A percentile compares a stretch with the other conserved stretches of the same genome.
phyloP scores from a whole-genome alignment of 92 coral and sea anemone genomes.

The Desmophyllum pertusum region DNA sequence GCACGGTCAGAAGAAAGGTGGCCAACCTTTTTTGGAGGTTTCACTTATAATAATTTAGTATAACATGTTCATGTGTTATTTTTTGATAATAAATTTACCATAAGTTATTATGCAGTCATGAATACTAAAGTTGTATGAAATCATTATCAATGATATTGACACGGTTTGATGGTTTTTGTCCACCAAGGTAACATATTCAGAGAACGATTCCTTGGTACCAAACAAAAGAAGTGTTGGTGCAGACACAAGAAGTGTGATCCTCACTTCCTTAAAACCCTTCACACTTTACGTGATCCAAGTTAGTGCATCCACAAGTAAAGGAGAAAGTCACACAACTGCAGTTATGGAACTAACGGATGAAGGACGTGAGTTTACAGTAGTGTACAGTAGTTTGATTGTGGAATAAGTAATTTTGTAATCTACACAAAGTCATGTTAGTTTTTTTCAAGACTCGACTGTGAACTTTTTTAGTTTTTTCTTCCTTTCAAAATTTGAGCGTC shows the following conservation, averaged over 20 bases:
- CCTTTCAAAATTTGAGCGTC: too few relatives aligned
- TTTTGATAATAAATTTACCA: too few relatives aligned
- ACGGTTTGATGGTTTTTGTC: neutral
- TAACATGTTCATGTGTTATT: too few relatives aligned
- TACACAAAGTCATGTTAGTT: too few relatives aligned
- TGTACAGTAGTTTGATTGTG: neutral
- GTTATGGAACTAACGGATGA: constrained; percentile 33
- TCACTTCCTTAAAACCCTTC: constrained; percentile 33
- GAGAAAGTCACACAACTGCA: constrained; percentile 17
- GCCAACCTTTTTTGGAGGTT: too few relatives aligned
- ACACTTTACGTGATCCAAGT: constrained; percentile 44
- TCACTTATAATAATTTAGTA: too few relatives aligned
- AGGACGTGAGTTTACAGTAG: constrained; percentile 45
- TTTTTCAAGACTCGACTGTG: too few relatives aligned
- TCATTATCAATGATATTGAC: too few relatives aligned
- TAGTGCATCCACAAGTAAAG: constrained; percentile 57
- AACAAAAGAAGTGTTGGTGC: neutral
- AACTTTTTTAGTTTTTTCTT: too few relatives aligned
- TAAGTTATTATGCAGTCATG: too few relatives aligned
- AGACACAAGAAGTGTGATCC: neutral
- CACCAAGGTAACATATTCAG: constrained; percentile 20
- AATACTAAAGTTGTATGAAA: too few relatives aligned
- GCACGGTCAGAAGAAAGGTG: too few relatives aligned
- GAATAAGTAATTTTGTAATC: neutral
- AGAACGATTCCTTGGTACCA: neutral